Percentiles rank a stretch among this genome's conserved stretches.
phyloP scores from a whole-genome alignment of 2,113 vertebrate species.

The Jaculus jaculus region DNA sequence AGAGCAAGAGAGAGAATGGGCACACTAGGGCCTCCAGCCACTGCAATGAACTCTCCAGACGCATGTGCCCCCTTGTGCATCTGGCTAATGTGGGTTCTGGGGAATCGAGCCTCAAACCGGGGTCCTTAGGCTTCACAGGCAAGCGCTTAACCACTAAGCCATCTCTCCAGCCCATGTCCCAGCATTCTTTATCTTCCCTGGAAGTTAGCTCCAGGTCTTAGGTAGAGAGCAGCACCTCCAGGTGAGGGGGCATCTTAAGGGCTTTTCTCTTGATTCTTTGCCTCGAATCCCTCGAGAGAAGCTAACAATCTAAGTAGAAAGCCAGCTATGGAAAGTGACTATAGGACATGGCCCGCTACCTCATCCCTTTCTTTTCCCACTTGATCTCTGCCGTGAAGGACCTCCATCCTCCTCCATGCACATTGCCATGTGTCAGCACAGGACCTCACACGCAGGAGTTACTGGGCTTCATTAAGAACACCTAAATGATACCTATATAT shows the following conservation, averaged over 20 bases:
- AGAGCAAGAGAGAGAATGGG: too few relatives aligned
- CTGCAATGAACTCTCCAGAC: too few relatives aligned
- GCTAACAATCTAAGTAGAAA: background rate
- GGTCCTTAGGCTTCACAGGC: too few relatives aligned
- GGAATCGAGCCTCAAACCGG: too few relatives aligned
- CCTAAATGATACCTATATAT: too few relatives aligned
- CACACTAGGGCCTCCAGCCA: too few relatives aligned
- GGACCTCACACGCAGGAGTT: background rate
- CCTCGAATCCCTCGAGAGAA: background rate
- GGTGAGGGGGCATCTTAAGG: background rate
- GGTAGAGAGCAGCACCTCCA: background rate
- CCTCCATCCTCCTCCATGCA: background rate
- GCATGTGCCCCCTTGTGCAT: too few relatives aligned
- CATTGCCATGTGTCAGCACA: background rate
- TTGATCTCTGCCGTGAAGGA: background rate
- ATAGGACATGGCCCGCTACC: background rate
- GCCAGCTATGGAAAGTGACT: background rate
- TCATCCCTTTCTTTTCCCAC: background rate
- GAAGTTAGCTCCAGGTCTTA: background rate
- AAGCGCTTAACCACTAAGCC: too few relatives aligned
- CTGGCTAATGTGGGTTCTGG: too few relatives aligned
- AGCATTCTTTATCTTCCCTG: background rate
- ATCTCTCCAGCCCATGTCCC: too few relatives aligned
- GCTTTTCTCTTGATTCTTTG: background rate
- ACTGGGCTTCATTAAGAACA: background rate